phyloP scores from a whole-genome alignment of 2,113 vertebrate genomes.

The Pholis gunnellus region DNA sequence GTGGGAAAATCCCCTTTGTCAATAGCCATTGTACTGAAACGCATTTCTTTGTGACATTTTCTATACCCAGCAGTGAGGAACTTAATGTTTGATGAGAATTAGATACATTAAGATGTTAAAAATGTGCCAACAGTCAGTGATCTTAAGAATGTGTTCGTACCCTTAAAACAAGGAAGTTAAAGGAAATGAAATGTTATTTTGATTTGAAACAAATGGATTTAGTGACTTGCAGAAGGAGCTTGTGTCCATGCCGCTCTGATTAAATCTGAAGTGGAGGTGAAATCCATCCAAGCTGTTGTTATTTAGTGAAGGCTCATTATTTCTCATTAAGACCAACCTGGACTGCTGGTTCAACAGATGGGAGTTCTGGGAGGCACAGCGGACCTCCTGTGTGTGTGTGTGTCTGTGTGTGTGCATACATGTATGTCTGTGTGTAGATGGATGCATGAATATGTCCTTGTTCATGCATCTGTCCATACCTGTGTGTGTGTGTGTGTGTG shows the following conservation, averaged over 20 bases:
- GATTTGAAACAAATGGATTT: slow-evolving; percentile 40
- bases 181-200: not conserved
- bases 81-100: not conserved
- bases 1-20: not conserved
- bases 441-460: slow-evolving; percentile 37
- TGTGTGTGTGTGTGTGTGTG: slow-evolving; percentile 2
- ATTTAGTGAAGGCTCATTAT: slow-evolving; percentile 78
- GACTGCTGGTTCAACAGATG: slow-evolving; percentile 76
- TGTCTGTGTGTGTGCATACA: slow-evolving; percentile 13
- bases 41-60: slow-evolving; percentile 23
- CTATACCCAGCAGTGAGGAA: not conserved
- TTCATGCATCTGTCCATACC: slow-evolving; percentile 31
- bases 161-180: not conserved
- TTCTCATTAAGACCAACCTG: slow-evolving; percentile 77
- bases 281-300: slow-evolving; percentile 72
- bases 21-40: slow-evolving; percentile 7
- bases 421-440: slow-evolving; percentile 15
- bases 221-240: slow-evolving; percentile 25
- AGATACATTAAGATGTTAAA: slow-evolving; percentile 9
- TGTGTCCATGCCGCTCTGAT: slow-evolving; percentile 41
- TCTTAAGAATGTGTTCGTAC: not conserved
- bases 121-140: slow-evolving; percentile 16
- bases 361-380: slow-evolving; percentile 62
- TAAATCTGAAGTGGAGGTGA: slow-evolving; percentile 65
- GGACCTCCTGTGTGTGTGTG: slow-evolving; percentile 35